A percentile compares a stretch with the other conserved stretches of the same genome.
Evolutionary conservation across 2,888 invertebrate genomes (phyloP).

Genomic region (Stegophylla sp.): DNA sequence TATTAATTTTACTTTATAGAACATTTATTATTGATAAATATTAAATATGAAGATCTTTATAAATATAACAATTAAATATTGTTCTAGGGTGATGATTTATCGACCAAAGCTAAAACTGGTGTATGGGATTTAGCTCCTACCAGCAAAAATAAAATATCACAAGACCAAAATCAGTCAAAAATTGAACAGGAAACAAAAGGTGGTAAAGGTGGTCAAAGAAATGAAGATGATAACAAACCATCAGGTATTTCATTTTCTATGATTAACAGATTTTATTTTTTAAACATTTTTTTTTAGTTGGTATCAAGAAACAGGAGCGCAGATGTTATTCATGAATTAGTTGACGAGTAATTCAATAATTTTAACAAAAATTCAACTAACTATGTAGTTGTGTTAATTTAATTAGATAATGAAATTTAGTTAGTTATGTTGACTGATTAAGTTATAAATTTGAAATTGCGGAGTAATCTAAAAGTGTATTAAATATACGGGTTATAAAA

Average conservation of each 20-base stretch:
- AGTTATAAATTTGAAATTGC: slow-evolving; percentile 4
- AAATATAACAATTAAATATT: slow-evolving; percentile 18
- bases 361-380: neutral
- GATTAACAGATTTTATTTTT: slow-evolving; percentile 10
- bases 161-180: slow-evolving; percentile 44
- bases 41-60: too few relatives aligned
- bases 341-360: slow-evolving; percentile 31
- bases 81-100: slow-evolving; percentile 49
- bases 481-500: neutral
- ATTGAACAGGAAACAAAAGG: slow-evolving; percentile 36
- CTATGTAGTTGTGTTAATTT: slow-evolving; percentile 14
- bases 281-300: slow-evolving; percentile 23
- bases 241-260: slow-evolving; percentile 14
- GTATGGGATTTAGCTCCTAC: slow-evolving; percentile 54
- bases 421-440: neutral
- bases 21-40: neutral
- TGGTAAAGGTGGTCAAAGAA: slow-evolving; percentile 41
- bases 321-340: slow-evolving; percentile 32
- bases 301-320: slow-evolving; percentile 56
- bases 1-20: too few relatives aligned
- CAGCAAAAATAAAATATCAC: slow-evolving; percentile 53
- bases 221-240: slow-evolving; percentile 43
- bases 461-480: neutral
- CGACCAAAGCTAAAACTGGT: slow-evolving; percentile 30
- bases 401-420: neutral